Conservation (phyloP, 53 echinoderm and acorn worm species). For the Antedon mediterranea region DNA sequence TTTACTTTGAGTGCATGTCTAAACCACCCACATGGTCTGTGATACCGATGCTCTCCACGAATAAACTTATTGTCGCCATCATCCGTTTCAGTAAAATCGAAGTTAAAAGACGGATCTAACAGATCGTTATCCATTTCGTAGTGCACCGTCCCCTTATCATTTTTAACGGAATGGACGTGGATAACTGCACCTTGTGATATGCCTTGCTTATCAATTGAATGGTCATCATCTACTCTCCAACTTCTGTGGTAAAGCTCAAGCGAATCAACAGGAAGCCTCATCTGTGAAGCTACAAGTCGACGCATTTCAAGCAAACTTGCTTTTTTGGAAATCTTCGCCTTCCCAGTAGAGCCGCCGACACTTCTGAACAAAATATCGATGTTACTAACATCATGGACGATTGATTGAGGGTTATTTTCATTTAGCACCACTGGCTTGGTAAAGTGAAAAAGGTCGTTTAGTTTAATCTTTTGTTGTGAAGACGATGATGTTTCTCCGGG, state of each 20-base stretch:
- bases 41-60: conserved; percentile 9
- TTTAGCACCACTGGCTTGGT: background rate
- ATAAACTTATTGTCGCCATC: background rate
- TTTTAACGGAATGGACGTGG: background rate
- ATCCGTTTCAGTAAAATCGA: conserved; percentile 1
- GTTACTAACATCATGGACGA: background rate
- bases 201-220: background rate
- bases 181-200: background rate
- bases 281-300: background rate
- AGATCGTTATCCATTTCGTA: conserved; percentile 3
- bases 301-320: background rate
- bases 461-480: background rate
- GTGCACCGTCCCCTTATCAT: background rate
- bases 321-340: background rate
- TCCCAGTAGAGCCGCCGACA: background rate
- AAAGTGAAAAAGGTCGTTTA: background rate
- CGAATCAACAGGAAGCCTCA: background rate
- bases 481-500: background rate
- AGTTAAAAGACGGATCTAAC: conserved; percentile 10
- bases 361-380: background rate
- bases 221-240: background rate
- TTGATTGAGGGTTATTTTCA: background rate
- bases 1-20: conserved; percentile 10
- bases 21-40: conserved; percentile 15
- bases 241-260: background rate